A percentile compares a stretch with the other conserved stretches of the same genome.
These are phyloP conservation scores for Chalcis sispes DNA, from an alignment of 2,888 invertebrate species.

Conservation along the genomic window DNA sequence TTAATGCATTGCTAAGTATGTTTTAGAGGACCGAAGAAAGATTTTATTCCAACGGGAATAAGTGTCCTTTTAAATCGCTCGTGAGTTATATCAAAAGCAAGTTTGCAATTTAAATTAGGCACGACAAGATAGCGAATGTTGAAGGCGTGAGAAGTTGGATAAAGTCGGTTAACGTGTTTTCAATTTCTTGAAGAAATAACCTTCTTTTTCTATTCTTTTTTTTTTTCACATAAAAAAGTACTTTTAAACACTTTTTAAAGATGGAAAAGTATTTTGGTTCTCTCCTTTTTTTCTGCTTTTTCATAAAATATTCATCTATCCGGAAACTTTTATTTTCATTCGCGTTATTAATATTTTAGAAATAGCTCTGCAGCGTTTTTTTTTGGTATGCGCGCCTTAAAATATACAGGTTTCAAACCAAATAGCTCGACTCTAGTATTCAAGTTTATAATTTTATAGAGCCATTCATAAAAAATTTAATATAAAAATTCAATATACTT, in stretches of 20 bases:
- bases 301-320: neutral
- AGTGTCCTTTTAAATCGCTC: neutral
- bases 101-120: slow-evolving; percentile 8
- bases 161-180: slow-evolving; percentile 37
- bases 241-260: no score
- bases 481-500: no score
- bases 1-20: neutral
- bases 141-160: neutral
- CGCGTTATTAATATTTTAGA: no score
- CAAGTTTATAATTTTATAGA: no score
- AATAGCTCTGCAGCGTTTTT: no score
- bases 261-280: no score
- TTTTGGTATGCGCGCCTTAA: no score
- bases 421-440: no score
- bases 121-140: neutral
- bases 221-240: neutral
- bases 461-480: no score
- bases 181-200: slow-evolving; percentile 19
- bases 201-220: slow-evolving; percentile 40
- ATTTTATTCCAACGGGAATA: neutral
- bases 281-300: neutral
- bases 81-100: slow-evolving; percentile 13
- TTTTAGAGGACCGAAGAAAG: neutral
- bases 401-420: no score
- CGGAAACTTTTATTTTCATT: neutral